Conservation (phyloP, 2,113 vertebrate species). For the Coracopsis vasa region DNA sequence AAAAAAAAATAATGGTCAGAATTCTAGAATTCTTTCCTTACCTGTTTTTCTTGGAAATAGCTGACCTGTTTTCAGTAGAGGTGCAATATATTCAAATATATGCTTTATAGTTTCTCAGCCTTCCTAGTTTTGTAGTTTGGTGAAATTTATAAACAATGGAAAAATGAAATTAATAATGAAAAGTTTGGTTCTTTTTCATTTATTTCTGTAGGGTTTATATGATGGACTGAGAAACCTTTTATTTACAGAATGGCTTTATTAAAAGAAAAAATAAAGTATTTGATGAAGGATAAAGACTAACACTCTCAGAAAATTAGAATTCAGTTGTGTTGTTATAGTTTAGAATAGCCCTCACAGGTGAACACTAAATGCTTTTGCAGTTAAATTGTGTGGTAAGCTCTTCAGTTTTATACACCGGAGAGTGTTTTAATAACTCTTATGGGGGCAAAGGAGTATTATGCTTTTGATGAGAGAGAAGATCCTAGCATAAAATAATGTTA, state of each 20-base stretch:
- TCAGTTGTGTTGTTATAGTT: not conserved
- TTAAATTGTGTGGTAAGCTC: not conserved
- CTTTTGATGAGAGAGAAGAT: not conserved
- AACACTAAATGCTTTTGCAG: not conserved
- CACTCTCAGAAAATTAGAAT: not conserved
- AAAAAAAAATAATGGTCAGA: not conserved
- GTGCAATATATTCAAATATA: not conserved
- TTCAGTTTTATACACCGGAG: not conserved
- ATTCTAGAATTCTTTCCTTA: not conserved
- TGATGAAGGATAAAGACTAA: not conserved
- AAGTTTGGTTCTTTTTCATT: not conserved
- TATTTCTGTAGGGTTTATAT: not conserved
- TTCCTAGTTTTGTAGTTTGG: not conserved
- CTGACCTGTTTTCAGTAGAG: not conserved
- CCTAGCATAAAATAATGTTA: not conserved
- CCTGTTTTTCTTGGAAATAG: not conserved
- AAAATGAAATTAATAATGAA: not conserved
- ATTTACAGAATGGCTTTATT: not conserved
- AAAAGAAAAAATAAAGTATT: not conserved
- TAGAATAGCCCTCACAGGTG: not conserved
- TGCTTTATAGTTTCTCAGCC: not conserved
- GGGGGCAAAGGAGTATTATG: not conserved
- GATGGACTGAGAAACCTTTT: not conserved
- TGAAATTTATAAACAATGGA: not conserved
- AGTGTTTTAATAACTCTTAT: not conserved